Conservation (phyloP, 2,797 vertebrate genomes). For the Characodon lateralis region DNA sequence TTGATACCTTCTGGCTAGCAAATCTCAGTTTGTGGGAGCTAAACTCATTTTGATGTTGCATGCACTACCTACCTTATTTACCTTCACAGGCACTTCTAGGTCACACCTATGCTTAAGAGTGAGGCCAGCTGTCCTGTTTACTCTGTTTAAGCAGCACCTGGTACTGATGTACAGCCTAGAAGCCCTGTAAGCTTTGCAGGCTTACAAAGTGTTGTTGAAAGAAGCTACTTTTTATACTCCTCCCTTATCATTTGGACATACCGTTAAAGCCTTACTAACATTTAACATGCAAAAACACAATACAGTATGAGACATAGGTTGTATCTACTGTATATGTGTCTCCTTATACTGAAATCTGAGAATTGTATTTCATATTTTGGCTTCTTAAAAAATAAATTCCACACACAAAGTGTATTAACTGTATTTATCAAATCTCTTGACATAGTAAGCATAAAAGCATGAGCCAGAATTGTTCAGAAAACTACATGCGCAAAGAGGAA, state of each 20-base stretch:
- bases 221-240: conserved; percentile 12
- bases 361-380: not conserved
- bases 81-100: conserved; percentile 10
- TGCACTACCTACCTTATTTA: conserved; percentile 10
- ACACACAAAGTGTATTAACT: not conserved
- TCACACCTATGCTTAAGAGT: conserved; percentile 14
- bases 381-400: not conserved
- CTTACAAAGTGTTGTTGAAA: conserved; percentile 6
- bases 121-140: conserved; percentile 24
- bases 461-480: not conserved
- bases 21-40: conserved; percentile 11
- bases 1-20: conserved; percentile 9
- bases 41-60: conserved; percentile 11
- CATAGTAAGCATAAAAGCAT: not conserved
- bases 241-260: conserved; percentile 11
- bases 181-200: conserved; percentile 15
- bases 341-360: not conserved
- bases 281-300: conserved; percentile 35
- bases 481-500: too few relatives aligned
- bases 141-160: conserved; percentile 27
- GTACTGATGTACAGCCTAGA: conserved; percentile 9
- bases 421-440: not conserved
- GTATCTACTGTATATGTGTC: too few relatives aligned
- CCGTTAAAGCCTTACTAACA: not conserved
- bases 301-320: conserved; percentile 24